Conservation (phyloP, 2,113 vertebrate genomes). For the Gymnogyps californianus region DNA sequence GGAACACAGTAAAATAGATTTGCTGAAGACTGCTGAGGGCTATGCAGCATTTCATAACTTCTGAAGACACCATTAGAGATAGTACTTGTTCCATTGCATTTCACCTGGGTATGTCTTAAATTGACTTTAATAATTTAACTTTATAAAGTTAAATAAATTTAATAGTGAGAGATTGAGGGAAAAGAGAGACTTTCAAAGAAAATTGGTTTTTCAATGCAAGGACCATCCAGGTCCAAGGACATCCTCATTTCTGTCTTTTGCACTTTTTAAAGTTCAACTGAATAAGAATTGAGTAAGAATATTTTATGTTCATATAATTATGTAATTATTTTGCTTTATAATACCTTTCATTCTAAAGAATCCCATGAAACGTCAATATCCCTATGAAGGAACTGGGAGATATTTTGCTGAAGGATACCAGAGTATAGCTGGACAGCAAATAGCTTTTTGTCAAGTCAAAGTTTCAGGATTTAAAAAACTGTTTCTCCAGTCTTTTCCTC, state of each 20-base stretch:
- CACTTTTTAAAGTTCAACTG: background rate
- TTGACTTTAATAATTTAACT: background rate
- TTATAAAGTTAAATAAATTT: too few species aligned
- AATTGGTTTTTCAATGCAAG: background rate
- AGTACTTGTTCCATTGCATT: background rate
- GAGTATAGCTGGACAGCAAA: background rate
- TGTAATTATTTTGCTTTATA: constrained; percentile 2
- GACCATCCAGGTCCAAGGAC: background rate
- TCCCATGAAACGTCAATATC: background rate
- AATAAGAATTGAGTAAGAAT: background rate
- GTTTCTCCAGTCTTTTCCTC: background rate
- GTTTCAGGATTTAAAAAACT: background rate
- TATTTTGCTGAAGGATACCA: background rate
- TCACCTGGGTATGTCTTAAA: background rate
- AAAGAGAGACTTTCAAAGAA: background rate
- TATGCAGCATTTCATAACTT: background rate
- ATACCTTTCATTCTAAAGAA: background rate
- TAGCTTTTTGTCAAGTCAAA: background rate
- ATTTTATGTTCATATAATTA: background rate
- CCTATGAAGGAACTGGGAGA: background rate
- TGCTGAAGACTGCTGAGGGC: background rate
- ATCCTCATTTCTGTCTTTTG: background rate
- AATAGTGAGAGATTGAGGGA: background rate
- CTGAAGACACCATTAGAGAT: background rate
- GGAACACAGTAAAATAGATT: background rate